Percentiles rank a stretch among this genome's conserved stretches.
phyloP scores from a whole-genome alignment of 2,888 invertebrate species.

The Phrixothrix hirtus region DNA sequence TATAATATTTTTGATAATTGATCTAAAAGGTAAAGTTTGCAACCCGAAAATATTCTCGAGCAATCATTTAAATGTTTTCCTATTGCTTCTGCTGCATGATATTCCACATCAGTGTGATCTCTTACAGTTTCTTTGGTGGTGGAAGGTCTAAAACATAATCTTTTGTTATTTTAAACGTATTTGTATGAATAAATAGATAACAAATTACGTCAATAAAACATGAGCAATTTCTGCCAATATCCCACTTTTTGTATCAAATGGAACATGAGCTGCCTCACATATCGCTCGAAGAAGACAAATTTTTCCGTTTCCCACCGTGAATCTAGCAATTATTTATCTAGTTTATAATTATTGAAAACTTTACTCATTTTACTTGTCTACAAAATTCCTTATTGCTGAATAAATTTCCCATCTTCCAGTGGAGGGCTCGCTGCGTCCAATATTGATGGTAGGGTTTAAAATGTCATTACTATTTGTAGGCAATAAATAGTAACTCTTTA shows the following conservation, averaged over 20 bases:
- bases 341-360: slow-evolving; percentile 31
- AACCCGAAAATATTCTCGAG: slow-evolving; percentile 66
- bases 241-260: slow-evolving; percentile 68
- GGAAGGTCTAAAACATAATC: slow-evolving; percentile 61
- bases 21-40: slow-evolving; percentile 61
- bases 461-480: slow-evolving; percentile 67
- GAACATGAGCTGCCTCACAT: slow-evolving; percentile 73
- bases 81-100: slow-evolving; percentile 71
- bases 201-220: slow-evolving; percentile 68
- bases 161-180: not conserved
- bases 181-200: not conserved
- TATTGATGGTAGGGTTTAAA: slow-evolving; percentile 54
- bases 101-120: slow-evolving; percentile 71
- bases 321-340: slow-evolving; percentile 54
- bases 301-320: slow-evolving; percentile 65
- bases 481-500: slow-evolving; percentile 69
- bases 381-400: slow-evolving; percentile 44
- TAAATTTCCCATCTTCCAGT: slow-evolving; percentile 48
- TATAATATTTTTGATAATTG: no score
- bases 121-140: slow-evolving; percentile 67
- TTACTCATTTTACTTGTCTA: slow-evolving; percentile 39
- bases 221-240: slow-evolving; percentile 74
- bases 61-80: slow-evolving; percentile 63
- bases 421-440: slow-evolving; percentile 25
- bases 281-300: slow-evolving; percentile 74